Base-by-base conservation (phyloP, 2,797 vertebrate species). In the Enteromius afrohamiltoni region DNA sequence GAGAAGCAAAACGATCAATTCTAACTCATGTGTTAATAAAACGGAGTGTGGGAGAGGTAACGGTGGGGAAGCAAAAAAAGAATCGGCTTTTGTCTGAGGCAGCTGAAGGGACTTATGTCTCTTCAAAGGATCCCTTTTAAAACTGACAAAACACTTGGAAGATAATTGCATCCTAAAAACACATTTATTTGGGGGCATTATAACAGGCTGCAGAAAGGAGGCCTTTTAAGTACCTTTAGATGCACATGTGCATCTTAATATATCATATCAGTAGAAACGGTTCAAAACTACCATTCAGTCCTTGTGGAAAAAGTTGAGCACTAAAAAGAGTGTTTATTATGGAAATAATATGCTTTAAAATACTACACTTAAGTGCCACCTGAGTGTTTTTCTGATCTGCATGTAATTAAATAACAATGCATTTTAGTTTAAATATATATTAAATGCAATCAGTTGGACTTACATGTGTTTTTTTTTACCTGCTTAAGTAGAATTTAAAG, bases 1-100 rank as follows among this genome's bases (percentile, higher is more conserved):
- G 74, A 77, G 79, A 82, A 77, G 84, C 84, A 83, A 87, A 85
- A 83, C 68, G 80, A 87, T 85, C 71, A 83, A 79, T 87, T 85
- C 65, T 53, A 75, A 60, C 42, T 81, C 62, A 83, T 83, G 53
- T 79, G 86, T 82, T 85, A 85, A 85, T 83, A 87, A 87, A 85
- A 83, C 19, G 68, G 45, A 75, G 69, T 34, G 80, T 49, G 68
- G 49, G 70, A 49, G 69, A 51, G 83, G 83, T 87, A 75, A 85
- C 82, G 75, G 69, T 4, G 21, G 55, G 58, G 40, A 60, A 82
- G 45, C 60, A 42, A 68, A 67, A 42, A 47, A 62, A 82, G 31
- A 82, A 64, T 77, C 67, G 2, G 31, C 77, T 83, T 79, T 87
- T 82, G 83, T 79, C 62, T 68, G 65, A 82, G 83, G 80, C 31